Evolutionary conservation across 2,888 invertebrate genomes (phyloP).

Genomic region (Zootermopsis nevadensis): DNA sequence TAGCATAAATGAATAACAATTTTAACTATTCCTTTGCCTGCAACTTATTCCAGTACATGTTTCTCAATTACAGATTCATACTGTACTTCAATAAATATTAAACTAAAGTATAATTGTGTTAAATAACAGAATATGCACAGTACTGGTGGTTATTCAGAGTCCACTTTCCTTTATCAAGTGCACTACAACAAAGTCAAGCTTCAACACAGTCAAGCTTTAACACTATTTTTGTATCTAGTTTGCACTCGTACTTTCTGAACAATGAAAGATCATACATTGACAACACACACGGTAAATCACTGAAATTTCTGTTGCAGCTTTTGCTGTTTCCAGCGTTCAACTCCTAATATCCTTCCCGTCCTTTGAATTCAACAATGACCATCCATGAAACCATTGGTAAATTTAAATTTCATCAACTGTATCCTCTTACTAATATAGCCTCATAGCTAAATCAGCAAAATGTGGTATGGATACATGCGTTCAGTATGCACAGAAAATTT

Average conservation of each 20-base stretch:
- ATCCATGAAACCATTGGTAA: not conserved
- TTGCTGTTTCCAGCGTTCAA: not conserved
- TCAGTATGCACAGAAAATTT: no score
- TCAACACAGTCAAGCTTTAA: not conserved
- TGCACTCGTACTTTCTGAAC: not conserved
- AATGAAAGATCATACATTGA: not conserved
- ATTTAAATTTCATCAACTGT: not conserved
- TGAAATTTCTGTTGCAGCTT: not conserved
- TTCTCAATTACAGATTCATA: not conserved
- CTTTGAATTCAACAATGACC: not conserved
- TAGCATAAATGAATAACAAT: not conserved
- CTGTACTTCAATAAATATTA: not conserved
- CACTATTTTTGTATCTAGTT: not conserved
- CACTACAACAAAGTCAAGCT: not conserved
- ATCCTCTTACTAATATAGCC: not conserved
- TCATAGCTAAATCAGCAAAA: no score
- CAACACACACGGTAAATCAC: not conserved
- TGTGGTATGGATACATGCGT: no score
- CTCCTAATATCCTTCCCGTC: not conserved
- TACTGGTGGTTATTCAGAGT: not conserved
- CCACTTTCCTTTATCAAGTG: not conserved
- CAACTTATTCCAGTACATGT: not conserved
- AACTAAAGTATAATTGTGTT: not conserved
- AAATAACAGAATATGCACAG: not conserved
- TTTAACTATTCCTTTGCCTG: not conserved